These are phyloP conservation scores for Mimachlamys varia DNA, from an alignment of 2,888 invertebrate species.

Conservation along the genomic window DNA sequence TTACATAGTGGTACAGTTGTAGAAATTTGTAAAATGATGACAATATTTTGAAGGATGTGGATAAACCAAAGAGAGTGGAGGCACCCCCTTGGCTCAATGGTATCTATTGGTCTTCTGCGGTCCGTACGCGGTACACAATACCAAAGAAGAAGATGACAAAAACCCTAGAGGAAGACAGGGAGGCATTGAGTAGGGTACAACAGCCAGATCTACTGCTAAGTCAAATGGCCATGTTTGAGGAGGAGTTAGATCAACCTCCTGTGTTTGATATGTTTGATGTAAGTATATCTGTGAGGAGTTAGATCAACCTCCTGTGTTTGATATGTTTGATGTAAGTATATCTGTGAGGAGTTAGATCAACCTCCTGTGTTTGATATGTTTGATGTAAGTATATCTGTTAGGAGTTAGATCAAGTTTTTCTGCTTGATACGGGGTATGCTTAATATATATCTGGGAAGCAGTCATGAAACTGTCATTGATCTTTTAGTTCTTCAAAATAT, in stretches of 20 bases:
- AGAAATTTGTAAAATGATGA: not conserved
- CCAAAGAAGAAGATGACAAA: slow-evolving; percentile 57
- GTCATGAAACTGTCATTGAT: too few species aligned
- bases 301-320: slow-evolving; percentile 5
- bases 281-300: slow-evolving; percentile 46
- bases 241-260: slow-evolving; percentile 44
- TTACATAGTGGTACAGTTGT: too few species aligned
- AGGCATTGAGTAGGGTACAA: slow-evolving; percentile 50
- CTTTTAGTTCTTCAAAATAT: too few species aligned
- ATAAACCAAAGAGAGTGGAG: slow-evolving; percentile 49
- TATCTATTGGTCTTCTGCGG: slow-evolving; percentile 57
- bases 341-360: slow-evolving; percentile 49
- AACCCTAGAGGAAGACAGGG: slow-evolving; percentile 61
- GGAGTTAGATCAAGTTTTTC: slow-evolving; percentile 41
- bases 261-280: not conserved
- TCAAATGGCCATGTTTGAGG: slow-evolving; percentile 61
- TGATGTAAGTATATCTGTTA: slow-evolving; percentile 25
- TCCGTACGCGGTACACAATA: slow-evolving; percentile 58
- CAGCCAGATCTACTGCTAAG: slow-evolving; percentile 56
- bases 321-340: not conserved
- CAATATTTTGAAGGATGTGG: slow-evolving; percentile 36
- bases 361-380: not conserved
- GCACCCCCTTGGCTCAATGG: slow-evolving; percentile 64
- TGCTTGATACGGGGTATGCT: not conserved
- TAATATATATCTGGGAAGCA: too few species aligned